A percentile compares a stretch with the other conserved stretches of the same genome.
phyloP scores from a whole-genome alignment of 2,113 vertebrate species.

The Hypocryptadius cinnamomeus region DNA sequence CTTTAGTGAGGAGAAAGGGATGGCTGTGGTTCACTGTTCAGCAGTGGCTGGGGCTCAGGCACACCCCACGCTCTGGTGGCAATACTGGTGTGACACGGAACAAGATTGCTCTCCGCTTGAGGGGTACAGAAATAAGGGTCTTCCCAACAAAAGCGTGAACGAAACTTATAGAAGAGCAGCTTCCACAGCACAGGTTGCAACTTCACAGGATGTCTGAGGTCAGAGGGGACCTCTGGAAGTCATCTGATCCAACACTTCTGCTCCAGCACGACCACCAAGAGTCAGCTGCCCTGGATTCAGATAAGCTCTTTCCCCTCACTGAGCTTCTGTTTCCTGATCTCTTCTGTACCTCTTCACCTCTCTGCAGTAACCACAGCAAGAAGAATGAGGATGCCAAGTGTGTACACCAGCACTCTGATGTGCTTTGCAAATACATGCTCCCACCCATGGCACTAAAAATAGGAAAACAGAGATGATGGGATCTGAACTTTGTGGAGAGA shows the following conservation, averaged over 20 bases:
- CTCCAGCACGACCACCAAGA: neutral
- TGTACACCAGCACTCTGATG: neutral
- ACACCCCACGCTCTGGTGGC: neutral
- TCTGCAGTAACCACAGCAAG: neutral
- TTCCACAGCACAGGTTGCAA: neutral
- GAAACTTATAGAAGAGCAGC: neutral
- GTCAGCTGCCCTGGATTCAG: accelerated
- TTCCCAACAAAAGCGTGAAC: accelerated
- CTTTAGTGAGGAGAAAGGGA: neutral
- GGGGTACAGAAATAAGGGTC: neutral
- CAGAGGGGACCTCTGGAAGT: neutral
- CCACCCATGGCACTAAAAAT: neutral
- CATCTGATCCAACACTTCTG: neutral
- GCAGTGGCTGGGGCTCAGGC: neutral
- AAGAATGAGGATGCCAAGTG: neutral
- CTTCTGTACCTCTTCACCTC: neutral
- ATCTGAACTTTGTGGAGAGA: neutral
- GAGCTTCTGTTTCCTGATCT: neutral
- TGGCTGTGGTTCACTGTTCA: neutral
- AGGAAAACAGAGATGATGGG: accelerated
- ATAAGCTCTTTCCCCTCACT: neutral
- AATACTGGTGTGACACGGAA: accelerated
- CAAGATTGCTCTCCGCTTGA: neutral
- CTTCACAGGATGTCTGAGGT: neutral
- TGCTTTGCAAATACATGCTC: neutral